Evolutionary conservation across 2,888 invertebrate genomes (phyloP).

Genomic region (Bugula neritina): DNA sequence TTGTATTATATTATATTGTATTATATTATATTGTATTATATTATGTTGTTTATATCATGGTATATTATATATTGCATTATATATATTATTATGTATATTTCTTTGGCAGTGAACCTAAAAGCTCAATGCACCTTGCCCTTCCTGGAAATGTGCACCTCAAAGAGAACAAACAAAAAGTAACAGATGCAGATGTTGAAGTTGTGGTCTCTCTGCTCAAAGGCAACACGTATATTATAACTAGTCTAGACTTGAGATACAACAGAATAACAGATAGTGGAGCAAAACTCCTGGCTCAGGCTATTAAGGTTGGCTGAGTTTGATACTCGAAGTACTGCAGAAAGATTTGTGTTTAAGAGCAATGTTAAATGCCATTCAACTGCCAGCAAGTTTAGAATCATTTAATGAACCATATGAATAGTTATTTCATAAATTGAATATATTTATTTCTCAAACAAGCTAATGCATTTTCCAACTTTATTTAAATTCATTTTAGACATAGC

Average conservation of each 20-base stretch:
- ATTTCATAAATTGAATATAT: no score
- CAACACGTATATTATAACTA: conserved; percentile 41
- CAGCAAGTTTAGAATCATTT: no score
- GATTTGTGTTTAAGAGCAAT: no score
- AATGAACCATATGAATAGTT: no score
- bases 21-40: no score
- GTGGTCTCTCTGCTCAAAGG: conserved; percentile 41
- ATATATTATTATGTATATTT: no score
- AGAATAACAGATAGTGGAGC: conserved; percentile 49
- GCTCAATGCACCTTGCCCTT: conserved; percentile 35
- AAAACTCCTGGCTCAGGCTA: conserved; percentile 39
- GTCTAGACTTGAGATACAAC: conserved; percentile 50
- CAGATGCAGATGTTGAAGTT: conserved; percentile 40
- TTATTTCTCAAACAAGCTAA: no score
- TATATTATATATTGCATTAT: no score
- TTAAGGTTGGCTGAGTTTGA: conserved; percentile 39
- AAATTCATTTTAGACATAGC: background rate
- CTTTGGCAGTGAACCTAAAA: conserved; percentile 35
- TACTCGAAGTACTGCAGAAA: no score
- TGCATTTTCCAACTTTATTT: background rate
- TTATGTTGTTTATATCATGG: no score
- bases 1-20: no score
- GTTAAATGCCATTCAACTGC: no score
- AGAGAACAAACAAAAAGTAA: conserved; percentile 37
- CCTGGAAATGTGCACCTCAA: conserved; percentile 46